Percentiles rank a stretch among this genome's conserved stretches.
Evolutionary conservation across 2,113 vertebrate genomes (phyloP).

Genomic region (Numida meleagris): DNA sequence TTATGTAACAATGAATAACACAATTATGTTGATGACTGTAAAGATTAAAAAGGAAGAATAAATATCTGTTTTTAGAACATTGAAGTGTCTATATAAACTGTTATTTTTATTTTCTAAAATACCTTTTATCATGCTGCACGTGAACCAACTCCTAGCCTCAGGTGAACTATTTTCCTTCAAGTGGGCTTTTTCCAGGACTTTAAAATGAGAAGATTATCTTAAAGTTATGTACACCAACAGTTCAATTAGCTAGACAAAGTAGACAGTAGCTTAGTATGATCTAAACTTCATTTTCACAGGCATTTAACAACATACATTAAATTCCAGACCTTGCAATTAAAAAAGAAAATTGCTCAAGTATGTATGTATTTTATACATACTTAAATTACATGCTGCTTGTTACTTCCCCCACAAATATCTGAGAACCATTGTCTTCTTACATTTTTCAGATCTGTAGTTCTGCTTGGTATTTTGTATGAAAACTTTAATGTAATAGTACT

Average conservation of each 20-base stretch:
- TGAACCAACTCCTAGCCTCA: background rate
- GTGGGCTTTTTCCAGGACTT: background rate
- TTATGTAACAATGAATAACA: background rate
- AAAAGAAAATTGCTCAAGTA: background rate
- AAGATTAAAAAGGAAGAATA: constrained; percentile 14
- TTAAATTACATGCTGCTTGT: background rate
- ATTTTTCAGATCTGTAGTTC: rapidly evolving
- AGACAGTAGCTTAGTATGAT: background rate
- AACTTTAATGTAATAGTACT: background rate
- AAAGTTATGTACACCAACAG: background rate
- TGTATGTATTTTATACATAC: background rate
- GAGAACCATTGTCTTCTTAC: background rate
- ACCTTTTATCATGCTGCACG: background rate
- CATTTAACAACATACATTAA: background rate
- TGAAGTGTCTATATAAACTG: background rate
- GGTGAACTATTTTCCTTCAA: background rate
- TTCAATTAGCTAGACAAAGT: background rate
- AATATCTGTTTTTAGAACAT: background rate
- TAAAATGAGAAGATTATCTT: background rate
- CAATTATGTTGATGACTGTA: background rate
- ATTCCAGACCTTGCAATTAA: rapidly evolving
- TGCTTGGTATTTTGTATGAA: background rate
- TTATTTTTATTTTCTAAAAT: background rate
- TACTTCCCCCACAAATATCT: background rate
- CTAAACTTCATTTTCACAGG: background rate